These are phyloP conservation scores for Latrodectus hesperus DNA, from an alignment of 2,888 invertebrate genomes.

Conservation along the genomic window DNA sequence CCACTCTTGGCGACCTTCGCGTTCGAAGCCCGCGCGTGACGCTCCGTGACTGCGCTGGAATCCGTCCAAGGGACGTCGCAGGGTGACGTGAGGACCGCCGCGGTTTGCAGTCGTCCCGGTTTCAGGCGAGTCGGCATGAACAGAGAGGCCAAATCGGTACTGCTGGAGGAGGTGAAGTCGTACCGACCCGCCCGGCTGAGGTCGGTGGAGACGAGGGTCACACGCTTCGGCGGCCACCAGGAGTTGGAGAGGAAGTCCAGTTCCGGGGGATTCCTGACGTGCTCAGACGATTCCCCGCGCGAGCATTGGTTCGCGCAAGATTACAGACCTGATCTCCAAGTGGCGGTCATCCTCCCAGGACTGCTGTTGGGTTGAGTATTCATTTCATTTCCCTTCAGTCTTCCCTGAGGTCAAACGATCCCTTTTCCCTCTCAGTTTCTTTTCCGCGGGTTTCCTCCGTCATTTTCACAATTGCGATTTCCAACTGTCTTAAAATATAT, in stretches of 20 bases:
- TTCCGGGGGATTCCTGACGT: conserved; percentile 24
- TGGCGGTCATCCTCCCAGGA: conserved; percentile 70
- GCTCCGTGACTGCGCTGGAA: no score
- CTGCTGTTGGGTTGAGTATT: conserved; percentile 69
- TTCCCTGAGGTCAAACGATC: background rate
- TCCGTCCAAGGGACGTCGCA: no score
- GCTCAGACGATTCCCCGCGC: background rate
- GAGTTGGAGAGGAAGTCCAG: conserved; percentile 34
- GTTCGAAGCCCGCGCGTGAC: no score
- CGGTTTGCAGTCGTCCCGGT: no score
- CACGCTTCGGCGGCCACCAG: conserved; percentile 41
- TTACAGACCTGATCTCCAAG: conserved; percentile 70
- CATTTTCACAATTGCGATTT: no score
- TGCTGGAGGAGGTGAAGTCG: conserved; percentile 55
- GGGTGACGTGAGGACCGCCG: no score
- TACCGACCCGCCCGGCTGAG: conserved; percentile 42
- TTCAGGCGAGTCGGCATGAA: conserved; percentile 9
- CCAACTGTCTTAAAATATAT: no score
- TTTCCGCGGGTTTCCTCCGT: background rate
- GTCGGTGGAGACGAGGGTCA: conserved; percentile 47
- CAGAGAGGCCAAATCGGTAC: conserved; percentile 25
- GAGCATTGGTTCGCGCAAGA: conserved; percentile 67
- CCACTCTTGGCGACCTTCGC: no score
- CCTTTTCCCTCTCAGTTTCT: conserved; percentile 9
- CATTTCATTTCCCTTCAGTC: background rate